phyloP scores from a whole-genome alignment of 2,888 invertebrate species.

The Mesorhabditis spiculigera region DNA sequence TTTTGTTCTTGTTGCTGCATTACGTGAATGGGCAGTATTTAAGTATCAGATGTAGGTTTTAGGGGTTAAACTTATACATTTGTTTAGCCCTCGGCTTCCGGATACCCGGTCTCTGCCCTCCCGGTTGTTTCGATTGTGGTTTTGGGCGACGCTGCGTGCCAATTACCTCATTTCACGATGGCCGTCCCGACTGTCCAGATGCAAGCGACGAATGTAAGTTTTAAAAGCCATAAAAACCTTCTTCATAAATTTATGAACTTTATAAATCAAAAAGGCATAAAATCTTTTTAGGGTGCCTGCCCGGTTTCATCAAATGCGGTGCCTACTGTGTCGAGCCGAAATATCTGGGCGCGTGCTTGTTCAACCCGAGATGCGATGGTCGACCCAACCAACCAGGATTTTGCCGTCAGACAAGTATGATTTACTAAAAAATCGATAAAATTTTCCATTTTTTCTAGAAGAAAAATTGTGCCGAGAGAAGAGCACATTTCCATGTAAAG shows the following conservation, averaged over 20 bases:
- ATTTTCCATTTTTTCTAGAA: constrained; percentile 32
- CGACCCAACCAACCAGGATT: constrained; percentile 31
- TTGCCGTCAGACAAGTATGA: constrained; percentile 35
- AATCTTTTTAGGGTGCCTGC: constrained; percentile 47
- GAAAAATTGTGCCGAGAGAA: constrained; percentile 45
- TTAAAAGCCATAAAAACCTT: neutral
- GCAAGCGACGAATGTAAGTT: constrained; percentile 54
- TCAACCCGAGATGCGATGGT: constrained; percentile 45
- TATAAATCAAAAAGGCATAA: constrained; percentile 7
- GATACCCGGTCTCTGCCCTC: constrained; percentile 48
- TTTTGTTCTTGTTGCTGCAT: neutral
- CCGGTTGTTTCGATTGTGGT: constrained; percentile 51
- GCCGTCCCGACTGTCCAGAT: constrained; percentile 50
- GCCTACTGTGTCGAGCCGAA: constrained; percentile 47
- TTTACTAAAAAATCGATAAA: constrained; percentile 1
- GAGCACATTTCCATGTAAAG: constrained; percentile 48
- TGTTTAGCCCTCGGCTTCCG: constrained; percentile 46
- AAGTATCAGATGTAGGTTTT: neutral
- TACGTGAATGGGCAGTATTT: neutral
- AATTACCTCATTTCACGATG: constrained; percentile 48
- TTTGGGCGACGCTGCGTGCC: constrained; percentile 46
- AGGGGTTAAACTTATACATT: neutral
- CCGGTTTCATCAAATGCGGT: constrained; percentile 54
- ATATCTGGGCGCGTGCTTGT: constrained; percentile 45
- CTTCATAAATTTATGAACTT: constrained; percentile 6